These are phyloP conservation scores for Nannoperca obscura DNA, from an alignment of 2,797 vertebrate species.

Conservation along the genomic window DNA sequence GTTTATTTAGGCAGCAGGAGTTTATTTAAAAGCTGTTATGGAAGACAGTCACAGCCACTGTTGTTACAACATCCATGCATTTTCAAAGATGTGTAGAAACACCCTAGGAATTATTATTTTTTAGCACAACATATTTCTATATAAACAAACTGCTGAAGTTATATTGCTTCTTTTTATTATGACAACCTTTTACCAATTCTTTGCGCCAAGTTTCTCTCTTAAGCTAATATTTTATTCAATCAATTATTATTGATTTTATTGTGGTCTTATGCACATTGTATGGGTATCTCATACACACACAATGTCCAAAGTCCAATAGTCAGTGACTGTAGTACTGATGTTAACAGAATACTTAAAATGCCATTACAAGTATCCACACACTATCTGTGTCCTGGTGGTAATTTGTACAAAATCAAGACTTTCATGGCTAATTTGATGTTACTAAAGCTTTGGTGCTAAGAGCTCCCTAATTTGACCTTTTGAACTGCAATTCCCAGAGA, in stretches of 20 bases:
- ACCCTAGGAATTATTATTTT: too few relatives aligned
- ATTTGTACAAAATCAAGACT: neutral
- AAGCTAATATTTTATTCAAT: too few relatives aligned
- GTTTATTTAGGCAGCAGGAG: conserved; percentile 38
- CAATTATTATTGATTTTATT: neutral
- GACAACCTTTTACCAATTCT: neutral
- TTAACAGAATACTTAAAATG: neutral
- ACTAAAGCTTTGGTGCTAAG: neutral
- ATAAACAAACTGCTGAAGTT: neutral
- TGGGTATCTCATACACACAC: neutral
- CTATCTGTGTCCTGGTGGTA: neutral
- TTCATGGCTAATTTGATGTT: neutral
- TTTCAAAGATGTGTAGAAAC: conserved; percentile 11
- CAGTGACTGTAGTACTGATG: neutral
- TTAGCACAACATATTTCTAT: neutral
- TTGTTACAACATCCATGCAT: conserved; percentile 4
- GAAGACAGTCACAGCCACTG: neutral
- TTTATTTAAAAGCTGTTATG: conserved; percentile 46
- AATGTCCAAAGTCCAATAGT: neutral
- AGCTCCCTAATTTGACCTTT: conserved; percentile 5
- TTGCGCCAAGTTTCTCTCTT: neutral
- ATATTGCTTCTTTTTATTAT: neutral
- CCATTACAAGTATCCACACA: neutral
- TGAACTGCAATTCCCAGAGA: neutral
- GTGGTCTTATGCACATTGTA: neutral